Evolutionary conservation across 2,113 vertebrate genomes (phyloP), one percentile per base, ranked within the genome.

Genomic region (Arvicanthis niloticus): DNA sequence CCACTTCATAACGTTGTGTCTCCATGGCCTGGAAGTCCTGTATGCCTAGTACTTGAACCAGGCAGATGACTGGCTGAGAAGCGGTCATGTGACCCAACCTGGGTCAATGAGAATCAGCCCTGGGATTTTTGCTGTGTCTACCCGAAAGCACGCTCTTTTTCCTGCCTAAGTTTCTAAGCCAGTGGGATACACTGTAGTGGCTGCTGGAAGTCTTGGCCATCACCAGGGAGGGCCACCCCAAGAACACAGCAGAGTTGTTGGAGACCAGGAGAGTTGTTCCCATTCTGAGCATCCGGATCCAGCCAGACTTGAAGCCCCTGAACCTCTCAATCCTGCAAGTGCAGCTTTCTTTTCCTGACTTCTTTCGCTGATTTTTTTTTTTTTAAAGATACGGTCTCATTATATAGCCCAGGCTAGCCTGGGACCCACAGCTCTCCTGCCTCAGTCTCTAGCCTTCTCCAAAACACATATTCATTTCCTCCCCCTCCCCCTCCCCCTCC

Each of bases 21-120:
- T 12, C 26, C 45, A 1, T 17, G 34, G 42, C 80, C 88, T 80
- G n/a, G n/a, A 40, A 72, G 9, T 3, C 1, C 7, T 62, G 48
- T 42, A 75, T 5, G 76, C 9, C 29, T 9, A 62, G 58, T 53
- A 6, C 7, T 7, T 12, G 42, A 58, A 12, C 80, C 26, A 53
- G 80, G 24, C 62, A 92, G 1, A 42, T 40, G 85, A 58, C 4
- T 90, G 78, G 90, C 40, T 81, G 48, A 78, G 75, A 78, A 42
- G 4, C 19, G n/a, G 48, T 70, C 81, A 91, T 5, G 19, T 89
- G 91, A 89, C 29, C 31, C 51, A 91, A 60, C 45, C 37, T 56
- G 17, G 26, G 51, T 21, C 94, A 81, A 13, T 73, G 42, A 91
- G 77, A 88, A 88, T 88, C 80, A 91, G 48, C 16, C 65, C 45